These are phyloP conservation scores for Caerostris darwini DNA, from an alignment of 1,140 invertebrate genomes.

Conservation along the genomic window DNA sequence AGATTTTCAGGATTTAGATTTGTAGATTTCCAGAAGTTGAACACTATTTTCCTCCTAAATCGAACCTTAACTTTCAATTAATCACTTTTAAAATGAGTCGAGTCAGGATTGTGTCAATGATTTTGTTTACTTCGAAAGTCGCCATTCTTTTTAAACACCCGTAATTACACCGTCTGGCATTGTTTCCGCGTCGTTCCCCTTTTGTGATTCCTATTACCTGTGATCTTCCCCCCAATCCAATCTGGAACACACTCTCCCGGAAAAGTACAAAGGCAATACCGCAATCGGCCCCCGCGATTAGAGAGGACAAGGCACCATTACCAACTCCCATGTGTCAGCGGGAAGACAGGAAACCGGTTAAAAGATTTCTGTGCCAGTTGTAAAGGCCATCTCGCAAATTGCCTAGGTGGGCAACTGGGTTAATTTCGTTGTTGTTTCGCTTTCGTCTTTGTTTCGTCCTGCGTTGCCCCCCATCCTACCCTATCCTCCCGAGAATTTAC, in stretches of 20 bases:
- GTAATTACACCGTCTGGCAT: too few relatives aligned
- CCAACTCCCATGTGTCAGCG: background rate
- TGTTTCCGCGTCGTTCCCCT: background rate
- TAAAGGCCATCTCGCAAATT: background rate
- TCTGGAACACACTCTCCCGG: background rate
- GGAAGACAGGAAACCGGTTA: background rate
- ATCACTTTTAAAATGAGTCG: too few relatives aligned
- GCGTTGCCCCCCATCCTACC: too few relatives aligned
- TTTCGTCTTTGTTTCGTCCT: background rate
- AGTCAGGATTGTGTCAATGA: too few relatives aligned
- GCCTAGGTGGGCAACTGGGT: background rate
- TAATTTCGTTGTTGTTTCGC: constrained; percentile 24
- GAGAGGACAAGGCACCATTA: background rate
- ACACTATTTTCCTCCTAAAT: too few relatives aligned
- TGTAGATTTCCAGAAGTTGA: too few relatives aligned
- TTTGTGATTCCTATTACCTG: background rate
- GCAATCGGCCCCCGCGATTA: background rate
- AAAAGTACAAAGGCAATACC: background rate
- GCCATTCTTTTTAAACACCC: too few relatives aligned
- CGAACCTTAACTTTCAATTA: too few relatives aligned
- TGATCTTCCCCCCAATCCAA: background rate
- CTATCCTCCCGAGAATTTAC: too few relatives aligned
- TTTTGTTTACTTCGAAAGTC: too few relatives aligned
- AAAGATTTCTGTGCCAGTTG: background rate
- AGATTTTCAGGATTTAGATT: too few relatives aligned